Evolutionary conservation across 2,888 invertebrate genomes (phyloP).

Genomic region (Ornithoptera priamus): DNA sequence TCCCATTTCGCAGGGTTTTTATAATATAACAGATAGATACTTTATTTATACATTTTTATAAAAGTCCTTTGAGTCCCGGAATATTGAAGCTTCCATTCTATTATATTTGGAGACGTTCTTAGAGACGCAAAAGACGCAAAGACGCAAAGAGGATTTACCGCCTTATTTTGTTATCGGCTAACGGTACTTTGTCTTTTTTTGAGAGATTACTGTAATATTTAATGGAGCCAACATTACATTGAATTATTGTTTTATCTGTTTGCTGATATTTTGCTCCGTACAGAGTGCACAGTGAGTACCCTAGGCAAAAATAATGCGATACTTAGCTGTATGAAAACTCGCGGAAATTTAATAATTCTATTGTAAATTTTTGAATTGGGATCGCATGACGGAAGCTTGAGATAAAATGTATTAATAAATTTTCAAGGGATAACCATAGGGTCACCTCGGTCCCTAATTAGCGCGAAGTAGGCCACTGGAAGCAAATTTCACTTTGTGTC

Average conservation of each 20-base stretch:
- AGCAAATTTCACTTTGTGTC: constrained; percentile 17
- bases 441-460: constrained; percentile 16
- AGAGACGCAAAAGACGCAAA: constrained; percentile 2
- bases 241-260: too few species aligned
- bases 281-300: too few species aligned
- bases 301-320: too few species aligned
- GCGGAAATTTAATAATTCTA: too few species aligned
- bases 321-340: too few species aligned
- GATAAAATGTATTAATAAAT: not conserved
- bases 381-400: not conserved
- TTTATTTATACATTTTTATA: not conserved
- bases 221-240: too few species aligned
- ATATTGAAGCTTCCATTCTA: constrained; percentile 8
- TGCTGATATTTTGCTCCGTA: too few species aligned
- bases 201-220: too few species aligned
- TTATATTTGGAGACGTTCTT: constrained; percentile 17
- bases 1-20: not conserved
- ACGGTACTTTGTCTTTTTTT: not conserved
- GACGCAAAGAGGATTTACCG: constrained; percentile 13
- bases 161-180: constrained; percentile 1
- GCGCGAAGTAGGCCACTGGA: constrained; percentile 7
- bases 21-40: not conserved
- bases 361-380: too few species aligned
- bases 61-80: constrained; percentile 17
- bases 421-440: constrained; percentile 1